These are phyloP conservation scores for Nothobranchius kuhntae DNA, from an alignment of 2,113 vertebrate genomes.

Conservation along the genomic window DNA sequence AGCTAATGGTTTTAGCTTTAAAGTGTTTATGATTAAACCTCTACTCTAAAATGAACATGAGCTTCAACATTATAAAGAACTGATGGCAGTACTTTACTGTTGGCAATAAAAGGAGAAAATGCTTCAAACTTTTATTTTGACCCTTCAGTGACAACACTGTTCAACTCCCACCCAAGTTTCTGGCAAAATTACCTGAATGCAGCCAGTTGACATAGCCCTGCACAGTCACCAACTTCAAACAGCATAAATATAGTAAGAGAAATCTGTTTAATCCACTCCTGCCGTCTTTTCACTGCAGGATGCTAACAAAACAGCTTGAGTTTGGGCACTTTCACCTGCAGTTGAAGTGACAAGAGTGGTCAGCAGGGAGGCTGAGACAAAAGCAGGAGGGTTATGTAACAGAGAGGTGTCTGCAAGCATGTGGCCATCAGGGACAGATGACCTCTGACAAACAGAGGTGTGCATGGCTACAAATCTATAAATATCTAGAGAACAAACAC, in stretches of 20 bases:
- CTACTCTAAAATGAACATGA: no score
- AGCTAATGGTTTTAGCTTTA: no score
- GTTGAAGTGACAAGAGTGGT: constrained; percentile 10
- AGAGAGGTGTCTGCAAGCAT: constrained; percentile 28
- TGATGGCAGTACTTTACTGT: no score
- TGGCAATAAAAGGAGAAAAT: no score
- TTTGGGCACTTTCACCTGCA: constrained; percentile 9
- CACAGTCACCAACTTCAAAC: constrained; percentile 17
- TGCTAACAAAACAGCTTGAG: constrained; percentile 16
- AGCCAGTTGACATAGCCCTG: constrained; percentile 1
- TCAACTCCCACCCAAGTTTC: no score
- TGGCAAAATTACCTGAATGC: constrained; percentile 16
- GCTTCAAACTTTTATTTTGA: no score
- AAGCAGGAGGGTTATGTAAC: constrained; percentile 14
- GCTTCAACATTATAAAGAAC: no score
- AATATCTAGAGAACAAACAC: background rate
- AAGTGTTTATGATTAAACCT: no score
- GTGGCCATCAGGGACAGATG: constrained; percentile 35
- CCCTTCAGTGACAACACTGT: no score
- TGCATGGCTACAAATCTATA: background rate
- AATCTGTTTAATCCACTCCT: background rate
- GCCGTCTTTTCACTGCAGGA: background rate
- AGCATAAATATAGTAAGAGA: background rate
- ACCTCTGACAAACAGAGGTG: constrained; percentile 39
- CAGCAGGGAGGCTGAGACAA: background rate